Evolutionary conservation across 2,797 vertebrate species (phyloP), one percentile per base, ranked within the genome.

Genomic region (Carapus acus): DNA sequence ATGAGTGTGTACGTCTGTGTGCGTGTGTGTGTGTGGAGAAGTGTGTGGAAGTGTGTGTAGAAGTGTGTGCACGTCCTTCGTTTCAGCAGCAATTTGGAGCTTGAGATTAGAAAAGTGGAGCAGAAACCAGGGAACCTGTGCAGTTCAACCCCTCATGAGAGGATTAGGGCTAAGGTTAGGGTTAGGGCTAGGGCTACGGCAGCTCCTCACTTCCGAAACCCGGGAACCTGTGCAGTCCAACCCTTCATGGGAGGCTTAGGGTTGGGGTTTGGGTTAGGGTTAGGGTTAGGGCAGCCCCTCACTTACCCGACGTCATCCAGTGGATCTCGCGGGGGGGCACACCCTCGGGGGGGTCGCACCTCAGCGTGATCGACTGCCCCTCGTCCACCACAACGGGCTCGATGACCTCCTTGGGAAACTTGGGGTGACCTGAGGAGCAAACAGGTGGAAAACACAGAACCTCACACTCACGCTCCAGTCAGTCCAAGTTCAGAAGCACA

Each of bases 231-330:
- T 27, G n/a, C n/a, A n/a, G n/a, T n/a, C n/a, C n/a, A n/a, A n/a
- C n/a, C n/a, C n/a, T n/a, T n/a, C n/a, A n/a, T 27, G 24, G 9
- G 24, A 27, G 5, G 24, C 4, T n/a, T 29, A 6, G 27, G 27
- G 27, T 29, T 11, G 11, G 11, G 27, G 27, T 6, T 6, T 11
- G 6, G 11, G 27, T 29, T 11, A 29, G 11, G 6, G 11, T 29
- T 29, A 29, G 6, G 11, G 27, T 11, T 29, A 11, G 6, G 27
- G 11, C 11, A 29, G 6, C 27, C 92, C n/a, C n/a, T n/a, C n/a
- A n/a, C n/a, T 90, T 74, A 98, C 96, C 88, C n/a, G 90, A 81
- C 33, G 93, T 91, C 96, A 98, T 99, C 96, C 95, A 98, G 58
- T 93, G 93, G 66, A 98, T 86, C 16, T 91, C 81, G 23, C 90